These are phyloP conservation scores for Ataeniobius toweri DNA, from an alignment of 2,797 vertebrate genomes.

Conservation along the genomic window DNA sequence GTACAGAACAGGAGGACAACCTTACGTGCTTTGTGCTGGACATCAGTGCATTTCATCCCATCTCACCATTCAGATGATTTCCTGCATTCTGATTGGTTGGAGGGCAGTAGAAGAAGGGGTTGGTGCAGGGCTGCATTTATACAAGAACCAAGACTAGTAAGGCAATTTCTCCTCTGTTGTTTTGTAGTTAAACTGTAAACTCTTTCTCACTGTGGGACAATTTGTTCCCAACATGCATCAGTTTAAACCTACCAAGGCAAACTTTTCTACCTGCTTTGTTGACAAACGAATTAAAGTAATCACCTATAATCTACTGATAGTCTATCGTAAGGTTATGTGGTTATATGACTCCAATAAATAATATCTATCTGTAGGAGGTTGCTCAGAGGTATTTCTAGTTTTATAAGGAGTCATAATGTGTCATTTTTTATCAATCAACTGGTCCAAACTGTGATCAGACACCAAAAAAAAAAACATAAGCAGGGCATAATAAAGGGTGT, in stretches of 20 bases:
- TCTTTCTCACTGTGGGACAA: background rate
- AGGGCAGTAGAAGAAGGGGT: background rate
- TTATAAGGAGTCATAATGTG: background rate
- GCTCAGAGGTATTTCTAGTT: background rate
- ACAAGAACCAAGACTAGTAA: background rate
- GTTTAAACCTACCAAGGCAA: background rate
- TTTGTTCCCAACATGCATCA: background rate
- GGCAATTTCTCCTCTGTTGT: background rate
- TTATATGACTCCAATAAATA: background rate
- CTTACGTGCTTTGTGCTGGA: background rate
- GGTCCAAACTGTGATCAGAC: background rate
- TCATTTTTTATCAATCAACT: background rate
- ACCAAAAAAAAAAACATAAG: background rate
- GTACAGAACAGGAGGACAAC: background rate
- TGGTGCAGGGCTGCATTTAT: background rate
- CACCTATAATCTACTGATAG: background rate
- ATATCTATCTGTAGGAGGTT: background rate
- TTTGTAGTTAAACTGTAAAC: too few relatives aligned
- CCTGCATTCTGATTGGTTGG: background rate
- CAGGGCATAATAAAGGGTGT: background rate
- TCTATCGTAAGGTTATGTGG: background rate
- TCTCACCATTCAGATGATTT: background rate
- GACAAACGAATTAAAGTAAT: background rate
- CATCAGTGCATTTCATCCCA: background rate
- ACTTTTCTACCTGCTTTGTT: background rate